Evolutionary conservation across 2,888 invertebrate species (phyloP).

Genomic region (Pammene fasciana): DNA sequence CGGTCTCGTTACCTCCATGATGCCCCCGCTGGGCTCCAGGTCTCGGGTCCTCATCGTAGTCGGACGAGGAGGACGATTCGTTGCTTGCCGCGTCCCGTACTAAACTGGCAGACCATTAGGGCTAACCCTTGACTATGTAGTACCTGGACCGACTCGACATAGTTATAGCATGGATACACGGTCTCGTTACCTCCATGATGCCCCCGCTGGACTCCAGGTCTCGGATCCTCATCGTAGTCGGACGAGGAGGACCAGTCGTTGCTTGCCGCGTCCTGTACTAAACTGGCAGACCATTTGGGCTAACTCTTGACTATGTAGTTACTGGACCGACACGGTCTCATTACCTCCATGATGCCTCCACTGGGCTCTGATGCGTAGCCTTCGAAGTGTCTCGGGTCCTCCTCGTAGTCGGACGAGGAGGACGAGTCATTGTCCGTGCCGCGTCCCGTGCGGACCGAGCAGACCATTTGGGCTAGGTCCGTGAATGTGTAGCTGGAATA

Average conservation of each 20-base stretch:
- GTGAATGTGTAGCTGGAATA: slow-evolving; percentile 90
- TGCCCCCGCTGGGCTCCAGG: slow-evolving; percentile 87
- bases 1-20: slow-evolving; percentile 64
- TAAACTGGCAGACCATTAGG: slow-evolving; percentile 95
- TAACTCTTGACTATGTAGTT: too few relatives aligned
- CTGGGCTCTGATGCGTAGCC: slow-evolving; percentile 94
- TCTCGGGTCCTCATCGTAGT: slow-evolving; percentile 87
- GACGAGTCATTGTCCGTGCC: slow-evolving; percentile 79
- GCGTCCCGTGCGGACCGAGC: slow-evolving; percentile 86
- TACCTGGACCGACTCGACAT: too few relatives aligned
- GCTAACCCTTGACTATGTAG: slow-evolving; percentile 87
- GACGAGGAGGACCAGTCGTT: too few relatives aligned
- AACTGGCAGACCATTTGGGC: too few relatives aligned
- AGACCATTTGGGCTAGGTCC: slow-evolving; percentile 96
- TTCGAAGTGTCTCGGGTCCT: slow-evolving; percentile 88
- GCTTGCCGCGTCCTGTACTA: too few relatives aligned
- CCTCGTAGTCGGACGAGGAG: slow-evolving; percentile 86
- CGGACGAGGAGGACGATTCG: slow-evolving; percentile 85
- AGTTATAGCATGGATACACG: too few relatives aligned
- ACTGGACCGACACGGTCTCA: too few relatives aligned
- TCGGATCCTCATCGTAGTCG: too few relatives aligned
- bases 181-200: too few relatives aligned
- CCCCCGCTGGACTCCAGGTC: neutral
- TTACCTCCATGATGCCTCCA: slow-evolving; percentile 76
- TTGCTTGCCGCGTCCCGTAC: slow-evolving; percentile 76